A percentile compares a stretch with the other conserved stretches of the same genome.
Evolutionary conservation across 2,888 invertebrate species (phyloP).

Genomic region (Tipula confusa): DNA sequence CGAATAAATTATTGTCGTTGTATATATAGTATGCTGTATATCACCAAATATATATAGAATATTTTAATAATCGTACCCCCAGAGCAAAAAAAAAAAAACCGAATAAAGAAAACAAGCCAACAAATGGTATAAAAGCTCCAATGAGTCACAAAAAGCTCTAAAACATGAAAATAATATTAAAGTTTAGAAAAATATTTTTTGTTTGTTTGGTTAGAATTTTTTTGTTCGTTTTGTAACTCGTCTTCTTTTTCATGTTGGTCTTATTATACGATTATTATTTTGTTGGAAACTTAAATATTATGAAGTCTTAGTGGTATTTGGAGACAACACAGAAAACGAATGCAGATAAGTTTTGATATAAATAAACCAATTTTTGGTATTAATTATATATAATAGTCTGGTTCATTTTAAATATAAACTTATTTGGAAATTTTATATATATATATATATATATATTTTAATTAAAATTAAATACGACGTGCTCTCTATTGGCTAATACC

Average conservation of each 20-base stretch:
- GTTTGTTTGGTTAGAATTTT: neutral
- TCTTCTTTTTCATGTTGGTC: neutral
- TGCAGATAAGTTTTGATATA: neutral
- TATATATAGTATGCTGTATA: neutral
- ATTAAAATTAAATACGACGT: too few relatives aligned
- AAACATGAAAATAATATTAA: neutral
- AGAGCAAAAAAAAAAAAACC: neutral
- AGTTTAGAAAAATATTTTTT: neutral
- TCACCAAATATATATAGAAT: neutral
- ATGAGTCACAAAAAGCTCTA: neutral
- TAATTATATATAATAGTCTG: slow-evolving; percentile 12
- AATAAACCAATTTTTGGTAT: slow-evolving; percentile 6
- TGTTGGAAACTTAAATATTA: neutral
- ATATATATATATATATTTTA: too few relatives aligned
- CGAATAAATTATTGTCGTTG: neutral
- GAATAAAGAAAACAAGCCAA: neutral
- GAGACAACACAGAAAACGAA: neutral
- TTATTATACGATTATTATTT: neutral
- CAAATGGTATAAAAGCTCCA: neutral
- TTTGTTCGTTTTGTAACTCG: neutral
- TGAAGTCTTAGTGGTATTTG: slow-evolving; percentile 20
- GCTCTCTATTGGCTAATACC: too few relatives aligned
- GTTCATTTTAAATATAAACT: neutral
- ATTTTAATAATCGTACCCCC: neutral
- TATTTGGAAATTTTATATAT: neutral